phyloP scores from a whole-genome alignment of 1,140 invertebrate species.

The Brachionus calyciflorus region DNA sequence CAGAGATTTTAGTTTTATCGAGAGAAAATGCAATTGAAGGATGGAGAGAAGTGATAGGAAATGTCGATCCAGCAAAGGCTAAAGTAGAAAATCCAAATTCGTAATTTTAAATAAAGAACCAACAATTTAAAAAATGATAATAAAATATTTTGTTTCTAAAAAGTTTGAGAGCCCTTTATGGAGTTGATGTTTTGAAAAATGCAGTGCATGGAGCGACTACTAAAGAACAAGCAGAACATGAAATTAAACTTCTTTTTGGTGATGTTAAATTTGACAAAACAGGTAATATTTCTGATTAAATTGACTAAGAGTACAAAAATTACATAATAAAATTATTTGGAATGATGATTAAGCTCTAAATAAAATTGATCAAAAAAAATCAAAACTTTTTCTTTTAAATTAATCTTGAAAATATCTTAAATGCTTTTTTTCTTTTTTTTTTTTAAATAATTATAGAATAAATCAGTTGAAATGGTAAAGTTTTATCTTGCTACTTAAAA shows the following conservation, averaged over 20 bases:
- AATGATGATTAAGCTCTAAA: background rate
- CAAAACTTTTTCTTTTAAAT: too few relatives aligned
- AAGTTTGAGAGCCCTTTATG: constrained; percentile 57
- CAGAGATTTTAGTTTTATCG: constrained; percentile 58
- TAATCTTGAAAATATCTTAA: too few relatives aligned
- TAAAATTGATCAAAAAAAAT: too few relatives aligned
- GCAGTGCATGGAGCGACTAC: constrained; percentile 57
- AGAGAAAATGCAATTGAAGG: constrained; percentile 57
- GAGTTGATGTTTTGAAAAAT: constrained; percentile 54
- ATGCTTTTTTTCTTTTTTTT: too few relatives aligned
- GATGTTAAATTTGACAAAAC: constrained; percentile 54
- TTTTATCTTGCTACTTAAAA: too few relatives aligned
- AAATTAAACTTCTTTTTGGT: constrained; percentile 56
- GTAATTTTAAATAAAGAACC: constrained; percentile 51
- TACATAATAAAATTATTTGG: background rate
- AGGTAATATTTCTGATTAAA: constrained; percentile 52
- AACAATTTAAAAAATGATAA: background rate
- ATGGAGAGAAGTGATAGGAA: constrained; percentile 57
- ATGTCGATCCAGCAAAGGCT: constrained; percentile 56
- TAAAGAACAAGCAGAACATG: constrained; percentile 51
- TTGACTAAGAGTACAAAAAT: background rate
- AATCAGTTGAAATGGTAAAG: too few relatives aligned
- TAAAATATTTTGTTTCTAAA: background rate
- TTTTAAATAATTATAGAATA: too few relatives aligned
- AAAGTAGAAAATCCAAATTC: constrained; percentile 54